Evolutionary conservation across 2,797 vertebrate genomes (phyloP).

Genomic region (Carapus acus): DNA sequence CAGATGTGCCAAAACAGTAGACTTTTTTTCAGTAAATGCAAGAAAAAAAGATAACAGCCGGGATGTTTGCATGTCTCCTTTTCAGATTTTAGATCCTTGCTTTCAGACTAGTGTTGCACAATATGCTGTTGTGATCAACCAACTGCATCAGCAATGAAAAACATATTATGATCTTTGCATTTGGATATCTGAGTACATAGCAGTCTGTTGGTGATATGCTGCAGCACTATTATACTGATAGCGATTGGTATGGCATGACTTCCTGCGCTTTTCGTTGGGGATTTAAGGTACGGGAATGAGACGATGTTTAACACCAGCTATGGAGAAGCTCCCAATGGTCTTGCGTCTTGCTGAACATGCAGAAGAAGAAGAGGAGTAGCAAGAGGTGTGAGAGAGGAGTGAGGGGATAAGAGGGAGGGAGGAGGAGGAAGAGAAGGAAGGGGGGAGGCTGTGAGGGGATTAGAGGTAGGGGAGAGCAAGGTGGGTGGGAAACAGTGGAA

Average conservation of each 20-base stretch:
- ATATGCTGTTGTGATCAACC: no score
- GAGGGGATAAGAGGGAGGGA: neutral
- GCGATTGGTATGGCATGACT: conserved; percentile 11
- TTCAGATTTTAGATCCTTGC: no score
- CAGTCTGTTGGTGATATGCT: neutral
- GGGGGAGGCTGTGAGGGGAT: conserved; percentile 20
- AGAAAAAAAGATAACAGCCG: no score
- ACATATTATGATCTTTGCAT: no score
- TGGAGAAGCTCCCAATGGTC: conserved; percentile 51
- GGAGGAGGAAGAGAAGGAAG: conserved; percentile 16
- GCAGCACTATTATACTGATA: conserved; percentile 10
- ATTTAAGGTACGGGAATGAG: conserved; percentile 21
- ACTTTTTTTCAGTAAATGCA: no score
- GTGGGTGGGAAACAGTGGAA: conserved; percentile 46
- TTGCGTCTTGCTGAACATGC: conserved; percentile 58
- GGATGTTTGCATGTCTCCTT: no score
- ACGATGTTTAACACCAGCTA: conserved; percentile 35
- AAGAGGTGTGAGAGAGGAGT: conserved; percentile 29
- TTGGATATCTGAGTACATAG: no score
- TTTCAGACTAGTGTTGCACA: no score
- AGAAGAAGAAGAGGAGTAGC: conserved; percentile 43
- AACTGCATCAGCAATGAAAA: neutral
- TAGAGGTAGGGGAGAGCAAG: conserved; percentile 37
- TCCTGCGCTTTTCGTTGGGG: conserved; percentile 10
- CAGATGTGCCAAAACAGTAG: no score